Base-by-base conservation (phyloP, 2,888 invertebrate genomes). In the Brachynemurus nebulosus region DNA sequence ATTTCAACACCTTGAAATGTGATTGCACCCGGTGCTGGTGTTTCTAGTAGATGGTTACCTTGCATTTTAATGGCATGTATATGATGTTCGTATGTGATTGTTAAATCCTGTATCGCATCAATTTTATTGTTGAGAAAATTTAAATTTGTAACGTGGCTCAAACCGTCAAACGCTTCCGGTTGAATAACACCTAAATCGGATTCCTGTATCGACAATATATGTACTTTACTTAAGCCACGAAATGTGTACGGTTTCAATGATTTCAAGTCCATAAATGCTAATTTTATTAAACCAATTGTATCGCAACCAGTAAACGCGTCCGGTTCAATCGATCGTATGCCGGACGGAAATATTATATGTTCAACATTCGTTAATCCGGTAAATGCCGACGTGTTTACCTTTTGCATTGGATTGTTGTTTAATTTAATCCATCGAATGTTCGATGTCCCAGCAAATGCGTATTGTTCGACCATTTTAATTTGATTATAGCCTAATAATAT, bases 401-500 rank as follows among this genome's bases (percentile, higher is more conserved):
- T 77, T 52, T 86, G 75, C 48, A 88, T 69, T 0, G 90, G 85
- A 65, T 95, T 95, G 61, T 88, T 82, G 53, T 79, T 79, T 48
- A 95, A 67, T 39, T 89, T 76, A 50, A 95, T 77, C 51, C 86
- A 67, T 56, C 80, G 80, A 47, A 95, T 76, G 60, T 82, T 83
- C 47, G 84, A 83, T 7, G 91, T 86, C 38, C 89, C 89, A 2
- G 85, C 86, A 58, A 93, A 92, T 17, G 88, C 85, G 59, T 84
- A 83, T 5, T 80, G 78, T 48, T 72, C 72, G 37, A 74, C 68
- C 52, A 62, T 62, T 51, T 59, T 65, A 35, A 75, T 74, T 53
- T 67, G 68, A 56, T 76, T 75, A 59, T 74, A 66, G 33, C 70
- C 68, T 40, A 71, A 50, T 78, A 70, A 51, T 79, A 70, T 56